These are phyloP conservation scores for Lasiurus cinereus DNA, from an alignment of 2,113 vertebrate species.

Conservation along the genomic window DNA sequence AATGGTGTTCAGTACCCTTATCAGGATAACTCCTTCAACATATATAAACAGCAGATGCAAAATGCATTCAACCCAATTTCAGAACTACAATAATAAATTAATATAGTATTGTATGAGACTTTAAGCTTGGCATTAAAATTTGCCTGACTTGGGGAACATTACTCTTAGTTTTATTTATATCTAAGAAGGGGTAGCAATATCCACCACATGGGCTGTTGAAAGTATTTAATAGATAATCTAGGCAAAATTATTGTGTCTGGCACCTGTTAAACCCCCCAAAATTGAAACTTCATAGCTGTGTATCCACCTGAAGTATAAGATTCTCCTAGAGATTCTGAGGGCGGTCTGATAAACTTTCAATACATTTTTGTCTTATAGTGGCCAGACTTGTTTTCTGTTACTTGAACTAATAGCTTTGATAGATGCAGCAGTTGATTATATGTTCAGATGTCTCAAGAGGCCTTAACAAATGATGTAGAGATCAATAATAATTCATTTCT, in stretches of 20 bases:
- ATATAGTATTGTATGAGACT: background rate
- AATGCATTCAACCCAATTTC: background rate
- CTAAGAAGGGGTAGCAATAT: background rate
- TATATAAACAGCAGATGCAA: background rate
- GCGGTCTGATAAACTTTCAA: background rate
- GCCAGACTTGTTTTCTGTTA: background rate
- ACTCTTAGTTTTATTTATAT: background rate
- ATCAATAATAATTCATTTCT: slow-evolving; percentile 32
- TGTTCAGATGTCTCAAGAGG: background rate
- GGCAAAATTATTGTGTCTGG: background rate
- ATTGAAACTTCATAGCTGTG: background rate
- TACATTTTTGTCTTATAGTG: background rate
- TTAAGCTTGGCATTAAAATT: background rate
- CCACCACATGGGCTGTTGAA: background rate
- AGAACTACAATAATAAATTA: background rate
- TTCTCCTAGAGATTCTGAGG: background rate
- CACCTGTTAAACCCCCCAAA: background rate
- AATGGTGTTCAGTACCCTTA: background rate
- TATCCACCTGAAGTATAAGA: background rate
- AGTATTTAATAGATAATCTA: background rate
- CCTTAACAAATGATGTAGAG: slow-evolving; percentile 21
- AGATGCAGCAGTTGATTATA: background rate
- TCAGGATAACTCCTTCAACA: background rate
- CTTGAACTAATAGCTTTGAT: background rate
- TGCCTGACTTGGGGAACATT: background rate